These are phyloP conservation scores for Eidolon helvum DNA, from an alignment of 2,113 vertebrate genomes.

Conservation along the genomic window DNA sequence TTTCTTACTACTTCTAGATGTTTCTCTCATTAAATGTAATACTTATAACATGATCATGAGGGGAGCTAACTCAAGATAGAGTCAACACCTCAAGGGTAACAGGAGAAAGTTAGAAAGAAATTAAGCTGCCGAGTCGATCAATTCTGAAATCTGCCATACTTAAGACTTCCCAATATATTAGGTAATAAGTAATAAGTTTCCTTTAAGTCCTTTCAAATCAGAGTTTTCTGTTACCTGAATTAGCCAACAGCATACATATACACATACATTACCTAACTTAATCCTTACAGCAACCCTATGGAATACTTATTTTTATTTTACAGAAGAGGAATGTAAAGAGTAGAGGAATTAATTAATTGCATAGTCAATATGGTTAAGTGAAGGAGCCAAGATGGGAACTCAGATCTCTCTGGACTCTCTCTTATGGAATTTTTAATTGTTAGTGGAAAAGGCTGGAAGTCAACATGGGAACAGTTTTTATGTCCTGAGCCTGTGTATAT, in stretches of 20 bases:
- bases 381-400: background rate
- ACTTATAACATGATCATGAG: background rate
- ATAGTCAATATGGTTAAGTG: background rate
- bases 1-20: background rate
- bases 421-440: background rate
- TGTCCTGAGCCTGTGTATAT: background rate
- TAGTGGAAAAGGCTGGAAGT: background rate
- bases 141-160: background rate
- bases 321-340: background rate
- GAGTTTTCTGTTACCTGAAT: background rate
- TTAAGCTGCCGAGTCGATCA: background rate
- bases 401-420: background rate
- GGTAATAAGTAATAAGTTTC: background rate
- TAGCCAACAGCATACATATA: background rate
- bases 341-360: background rate
- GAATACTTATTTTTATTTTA: background rate
- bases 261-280: background rate
- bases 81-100: background rate
- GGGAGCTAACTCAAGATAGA: background rate
- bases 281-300: background rate
- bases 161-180: background rate
- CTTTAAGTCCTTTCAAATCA: background rate
- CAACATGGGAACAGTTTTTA: background rate
- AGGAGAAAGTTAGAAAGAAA: background rate
- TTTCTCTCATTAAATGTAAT: background rate